Base-by-base conservation (phyloP, 2,113 vertebrate species). In the Hymenochirus boettgeri region DNA sequence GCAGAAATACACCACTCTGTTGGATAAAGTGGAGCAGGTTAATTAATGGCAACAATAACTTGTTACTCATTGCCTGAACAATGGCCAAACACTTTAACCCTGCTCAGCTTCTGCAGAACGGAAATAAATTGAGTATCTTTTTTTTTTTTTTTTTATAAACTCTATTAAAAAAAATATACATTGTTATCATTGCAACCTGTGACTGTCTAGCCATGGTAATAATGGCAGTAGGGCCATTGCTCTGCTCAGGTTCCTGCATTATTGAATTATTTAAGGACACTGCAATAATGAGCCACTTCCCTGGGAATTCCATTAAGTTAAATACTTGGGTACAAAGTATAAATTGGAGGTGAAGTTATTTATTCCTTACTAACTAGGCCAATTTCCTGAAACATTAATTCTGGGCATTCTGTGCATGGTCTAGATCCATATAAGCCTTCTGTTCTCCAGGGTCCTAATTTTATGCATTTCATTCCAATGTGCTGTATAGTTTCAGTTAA, bases 61-160 rank as follows among this genome's bases (percentile, higher is more conserved):
- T n/a, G 29, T 35, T 35, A 35, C 33, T 13, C 33, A 12, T 35
- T 35, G 33, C 33, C 15, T 13, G 4, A 11, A 3, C 2, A 3
- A 35, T 9, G 10, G 15, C 33, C 33, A 35, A 35, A 13, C 9
- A 1, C 33, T 35, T 35, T 35, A 2, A 1, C 15, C 33, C 33
- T 35, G 2, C 33, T 35, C 33, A 12, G 39, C 39, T 42, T 42
- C 39, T 42, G 39, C 39, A n/a, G 39, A 6, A 17, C 11, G 17
- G 61, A 67, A 72, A 53, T 52, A 10, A 57, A 62, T 57, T 70
- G 58, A 48, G 15, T 21, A 7, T 26, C n/a, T n/a, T n/a, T n/a
- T n/a, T n/a, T n/a, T n/a, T n/a, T n/a, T n/a, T n/a, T 59, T 59
- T 23, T 23, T 56, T 37, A 29, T 18, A 22, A 65, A 67, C 55